phyloP scores from a whole-genome alignment of 2,113 vertebrate species.

The Periophthalmus modestus region DNA sequence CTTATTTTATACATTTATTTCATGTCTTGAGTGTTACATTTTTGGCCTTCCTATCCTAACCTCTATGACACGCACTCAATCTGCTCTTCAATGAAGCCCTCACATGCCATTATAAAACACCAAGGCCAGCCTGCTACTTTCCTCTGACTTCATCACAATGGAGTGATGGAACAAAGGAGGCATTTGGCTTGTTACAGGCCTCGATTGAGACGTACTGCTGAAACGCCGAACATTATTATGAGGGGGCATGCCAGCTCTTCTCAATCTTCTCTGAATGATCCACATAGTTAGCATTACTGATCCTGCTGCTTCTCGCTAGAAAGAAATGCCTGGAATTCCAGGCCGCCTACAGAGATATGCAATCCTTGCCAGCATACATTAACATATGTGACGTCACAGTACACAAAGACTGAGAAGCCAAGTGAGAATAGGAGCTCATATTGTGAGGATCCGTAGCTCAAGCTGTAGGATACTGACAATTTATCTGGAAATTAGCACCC shows the following conservation, averaged over 20 bases:
- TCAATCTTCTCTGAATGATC: constrained; percentile 75
- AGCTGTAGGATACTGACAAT: neutral
- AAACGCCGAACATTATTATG: constrained; percentile 76
- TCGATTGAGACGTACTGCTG: constrained; percentile 74
- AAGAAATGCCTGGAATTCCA: constrained; percentile 80
- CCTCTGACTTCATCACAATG: constrained; percentile 69
- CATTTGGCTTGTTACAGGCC: constrained; percentile 69
- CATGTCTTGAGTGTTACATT: constrained; percentile 45
- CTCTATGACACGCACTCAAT: constrained; percentile 65
- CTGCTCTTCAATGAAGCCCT: constrained; percentile 76
- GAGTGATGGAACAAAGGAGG: constrained; percentile 72
- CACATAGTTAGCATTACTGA: constrained; percentile 80
- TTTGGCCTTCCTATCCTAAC: constrained; percentile 50
- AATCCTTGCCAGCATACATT: constrained; percentile 59
- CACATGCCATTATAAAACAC: constrained; percentile 73
- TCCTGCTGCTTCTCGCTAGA: constrained; percentile 56
- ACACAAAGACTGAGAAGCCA: constrained; percentile 45
- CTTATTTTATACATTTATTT: constrained; percentile 46
- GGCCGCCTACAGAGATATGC: constrained; percentile 73
- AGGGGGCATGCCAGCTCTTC: constrained; percentile 62
- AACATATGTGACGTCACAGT: constrained; percentile 67
- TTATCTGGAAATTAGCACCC: neutral
- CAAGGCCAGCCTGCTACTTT: constrained; percentile 58
- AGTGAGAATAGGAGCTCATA: constrained; percentile 31
- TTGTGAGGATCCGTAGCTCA: constrained; percentile 34